Base-by-base conservation (phyloP, 2,888 invertebrate genomes). In the Cecidostiba fungosa region DNA sequence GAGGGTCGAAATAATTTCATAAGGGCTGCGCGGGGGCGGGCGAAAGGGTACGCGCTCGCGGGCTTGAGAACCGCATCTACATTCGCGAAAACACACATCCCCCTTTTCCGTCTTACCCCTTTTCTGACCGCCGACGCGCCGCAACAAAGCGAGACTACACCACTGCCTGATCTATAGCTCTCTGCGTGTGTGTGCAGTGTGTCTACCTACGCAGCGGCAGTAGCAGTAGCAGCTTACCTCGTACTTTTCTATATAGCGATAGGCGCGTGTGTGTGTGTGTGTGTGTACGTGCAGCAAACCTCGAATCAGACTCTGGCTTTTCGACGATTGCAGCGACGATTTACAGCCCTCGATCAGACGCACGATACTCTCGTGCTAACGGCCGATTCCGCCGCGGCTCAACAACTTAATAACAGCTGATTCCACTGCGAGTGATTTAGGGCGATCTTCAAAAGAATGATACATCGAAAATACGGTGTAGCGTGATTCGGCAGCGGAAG, bases 1-100 rank as follows among this genome's bases (percentile, higher is more conserved):
- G 89, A 91, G 92, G 91, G 92, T 90, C 89, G 90, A 92, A 92
- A 93, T 92, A 92, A 93, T 93, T 93, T 92, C 91, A 91, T 91
- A 91, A 92, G 92, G 91, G 87, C 79, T 82, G 85, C 85, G 73
- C 19, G 84, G 85, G 82, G 74, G 77, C 73, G 85, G 74, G 32
- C 73, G 82, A 85, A 85, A 85, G 82, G 83, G 72, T 84, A 70
- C 66, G 26, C 72, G 72, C 72, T n/a, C 26, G 62, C 62, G 62
- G 89, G 92, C 90, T 91, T 90, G 91, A 92, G 92, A 92, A 92
- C 86, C 87, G 69, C 85, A 91, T 89, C 91, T 92, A 92, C 92
- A 91, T 92, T 91, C 91, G 89, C 90, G 90, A 91, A 92, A 92
- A 92, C 91, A 50, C 29, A 66, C 23, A 43, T 88, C 89, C 89